Base-by-base conservation (phyloP, 1,140 invertebrate genomes). In the Lepidurus arcticus region DNA sequence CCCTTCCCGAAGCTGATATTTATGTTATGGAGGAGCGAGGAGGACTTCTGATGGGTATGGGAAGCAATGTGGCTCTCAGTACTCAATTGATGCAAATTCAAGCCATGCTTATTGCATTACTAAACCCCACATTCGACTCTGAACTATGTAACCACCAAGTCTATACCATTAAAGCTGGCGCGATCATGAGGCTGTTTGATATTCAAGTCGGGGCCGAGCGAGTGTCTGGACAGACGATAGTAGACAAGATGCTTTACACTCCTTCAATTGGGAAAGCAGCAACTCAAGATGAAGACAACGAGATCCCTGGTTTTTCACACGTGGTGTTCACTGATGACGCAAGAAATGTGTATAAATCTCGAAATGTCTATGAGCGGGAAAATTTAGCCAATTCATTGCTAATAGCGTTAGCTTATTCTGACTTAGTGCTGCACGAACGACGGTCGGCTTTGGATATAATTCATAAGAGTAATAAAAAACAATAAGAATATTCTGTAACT, bases 341-440 rank as follows among this genome's bases (percentile, higher is more conserved):
- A 42, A 34, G 43, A 24, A 21, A 65, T 9, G 4, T 10, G 16
- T 76, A 44, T 43, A 42, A 26, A 26, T 44, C 42, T 7, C 24
- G 21, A 9, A 76, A 76, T 21, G 43, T 45, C 24, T 76, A 21
- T n/a, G 34, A 42, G 34, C 75, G 75, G 75, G 75, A 76, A 76
- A 44, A 76, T 1, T 76, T 76, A 21, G 45, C 75, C 9, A 76
- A 44, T 43, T 44, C 75, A 5, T 44, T 76, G 42, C 10, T 76
- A 10, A 76, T 76, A 76, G 75, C 75, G 11, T 34, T 47, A 76
- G 75, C 75, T 13, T 76, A 44, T 45, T 44, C 75, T n/a, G 75
- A 76, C 24, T 44, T 76, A n/a, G 75, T 44, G 10, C 16, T 76
- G 43, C 75, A 47, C 9, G 43, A 45, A 44, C 45, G 47, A 76